Percentiles rank a stretch among this genome's conserved stretches.
Conservation (phyloP, 2,888 invertebrate genomes). For the Apodemia zela region DNA sequence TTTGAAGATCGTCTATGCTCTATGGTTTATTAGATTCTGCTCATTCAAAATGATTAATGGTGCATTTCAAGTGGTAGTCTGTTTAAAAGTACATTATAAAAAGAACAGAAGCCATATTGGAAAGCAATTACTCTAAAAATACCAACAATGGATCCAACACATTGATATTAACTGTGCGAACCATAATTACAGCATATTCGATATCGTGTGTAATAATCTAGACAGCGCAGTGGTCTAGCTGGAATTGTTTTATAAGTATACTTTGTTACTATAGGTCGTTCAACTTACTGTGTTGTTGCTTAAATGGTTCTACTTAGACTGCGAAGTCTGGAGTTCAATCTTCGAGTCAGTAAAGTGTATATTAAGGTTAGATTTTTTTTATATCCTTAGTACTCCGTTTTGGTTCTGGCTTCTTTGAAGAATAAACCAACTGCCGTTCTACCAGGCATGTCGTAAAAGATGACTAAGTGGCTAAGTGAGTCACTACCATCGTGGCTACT, state of each 20-base stretch:
- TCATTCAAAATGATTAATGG: conserved; percentile 58
- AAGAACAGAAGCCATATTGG: conserved; percentile 43
- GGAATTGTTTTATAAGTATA: conserved; percentile 32
- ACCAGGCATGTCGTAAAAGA: too few relatives aligned
- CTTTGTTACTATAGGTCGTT: conserved; percentile 1
- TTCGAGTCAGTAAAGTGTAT: too few relatives aligned
- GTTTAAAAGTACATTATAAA: conserved; percentile 24
- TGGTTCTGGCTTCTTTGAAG: too few relatives aligned
- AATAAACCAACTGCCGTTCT: too few relatives aligned
- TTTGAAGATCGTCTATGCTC: conserved; percentile 34
- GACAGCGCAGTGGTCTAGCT: conserved; percentile 22
- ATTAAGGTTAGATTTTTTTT: too few relatives aligned
- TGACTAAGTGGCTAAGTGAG: too few relatives aligned
- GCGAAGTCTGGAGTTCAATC: too few relatives aligned
- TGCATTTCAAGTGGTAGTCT: conserved; percentile 51
- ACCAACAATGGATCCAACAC: conserved; percentile 6
- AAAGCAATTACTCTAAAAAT: conserved; percentile 14
- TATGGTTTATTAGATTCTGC: conserved; percentile 42
- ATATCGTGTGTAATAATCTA: conserved; percentile 35
- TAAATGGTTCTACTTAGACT: too few relatives aligned
- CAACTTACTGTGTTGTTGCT: neutral
- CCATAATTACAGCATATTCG: conserved; percentile 44
- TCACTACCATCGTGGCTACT: too few relatives aligned
- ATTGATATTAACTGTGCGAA: conserved; percentile 35
- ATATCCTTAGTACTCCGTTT: too few relatives aligned